Base-by-base conservation (phyloP, 2,797 vertebrate genomes). In the Cuniculus paca region DNA sequence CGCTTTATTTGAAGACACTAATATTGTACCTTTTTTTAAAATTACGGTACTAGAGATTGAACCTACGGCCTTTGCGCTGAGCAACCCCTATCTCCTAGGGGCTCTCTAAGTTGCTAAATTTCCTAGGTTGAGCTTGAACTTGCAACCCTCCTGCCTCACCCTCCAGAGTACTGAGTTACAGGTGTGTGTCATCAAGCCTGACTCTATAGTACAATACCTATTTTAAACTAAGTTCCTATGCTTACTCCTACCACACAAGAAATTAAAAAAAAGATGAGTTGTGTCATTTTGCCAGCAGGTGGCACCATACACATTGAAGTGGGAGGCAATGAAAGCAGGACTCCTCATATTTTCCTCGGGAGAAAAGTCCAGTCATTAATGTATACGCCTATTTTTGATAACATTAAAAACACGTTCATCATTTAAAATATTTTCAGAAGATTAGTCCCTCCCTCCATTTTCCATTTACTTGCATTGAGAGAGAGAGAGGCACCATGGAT, bases 281-380 rank as follows among this genome's bases (percentile, higher is more conserved):
- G 9, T 6, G 24, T 39, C 24, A 0, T 65, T 79, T 36, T 48
- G n/a, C 34, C 96, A 95, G 85, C 92, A 98, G 96, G 61, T 88
- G 92, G 84, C 72, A 2, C 70, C 9, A 0, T n/a, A 34, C 45
- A 80, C 75, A 26, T 36, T 24, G 54, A 85, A 45, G 36, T 26
- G 8, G n/a, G 34, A 31, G 22, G 26, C 36, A 10, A 12, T 0
- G 36, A 31, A 14, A 93, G 56, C 42, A 31, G 54, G n/a, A 31
- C 34, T 17, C 11, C 3, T 5, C 45, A 48, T 5, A n/a, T 42
- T 86, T 34, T 36, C 22, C 42, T 54, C 86, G 17, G 19, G 13
- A 65, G 24, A 48, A 56, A 75, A 95, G 36, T 22, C 28, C 45
- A 42, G 7, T 54, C 10, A 1, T 56, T 50, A 22, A 2, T 4